These are phyloP conservation scores for Atrichornis clamosus DNA, from an alignment of 2,113 vertebrate species.

Conservation along the genomic window DNA sequence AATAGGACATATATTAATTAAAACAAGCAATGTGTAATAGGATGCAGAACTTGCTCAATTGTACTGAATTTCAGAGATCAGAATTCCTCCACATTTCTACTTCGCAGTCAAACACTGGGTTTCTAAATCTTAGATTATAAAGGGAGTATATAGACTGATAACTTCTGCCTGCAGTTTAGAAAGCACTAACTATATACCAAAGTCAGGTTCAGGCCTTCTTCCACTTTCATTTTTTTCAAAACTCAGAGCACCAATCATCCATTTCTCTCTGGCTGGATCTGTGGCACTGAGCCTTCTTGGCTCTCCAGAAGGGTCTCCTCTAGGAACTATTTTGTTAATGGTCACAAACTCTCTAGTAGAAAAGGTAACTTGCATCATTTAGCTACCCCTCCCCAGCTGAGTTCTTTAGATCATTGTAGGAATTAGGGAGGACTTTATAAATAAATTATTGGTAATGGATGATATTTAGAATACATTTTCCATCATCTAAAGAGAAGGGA, in stretches of 20 bases:
- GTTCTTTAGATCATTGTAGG: neutral
- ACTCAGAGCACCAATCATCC: neutral
- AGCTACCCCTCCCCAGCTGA: neutral
- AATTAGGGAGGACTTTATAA: neutral
- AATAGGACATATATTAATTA: constrained; percentile 27
- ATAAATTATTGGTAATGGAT: neutral
- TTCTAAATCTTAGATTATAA: neutral
- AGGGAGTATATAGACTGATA: neutral
- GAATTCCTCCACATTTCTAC: neutral
- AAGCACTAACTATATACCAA: neutral
- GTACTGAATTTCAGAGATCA: constrained; percentile 26
- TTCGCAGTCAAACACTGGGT: neutral
- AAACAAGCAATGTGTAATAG: constrained; percentile 2
- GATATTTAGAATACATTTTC: neutral
- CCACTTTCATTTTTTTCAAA: neutral
- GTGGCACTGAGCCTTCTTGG: neutral
- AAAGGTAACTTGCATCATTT: neutral
- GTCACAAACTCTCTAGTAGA: neutral
- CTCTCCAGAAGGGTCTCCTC: neutral
- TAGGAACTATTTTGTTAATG: neutral
- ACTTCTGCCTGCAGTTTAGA: neutral
- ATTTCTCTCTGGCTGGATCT: neutral
- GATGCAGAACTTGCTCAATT: constrained; percentile 1
- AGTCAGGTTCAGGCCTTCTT: neutral
- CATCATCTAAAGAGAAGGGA: neutral